Base-by-base conservation (phyloP, 2,888 invertebrate genomes). In the Drosophila mayaguana region DNA sequence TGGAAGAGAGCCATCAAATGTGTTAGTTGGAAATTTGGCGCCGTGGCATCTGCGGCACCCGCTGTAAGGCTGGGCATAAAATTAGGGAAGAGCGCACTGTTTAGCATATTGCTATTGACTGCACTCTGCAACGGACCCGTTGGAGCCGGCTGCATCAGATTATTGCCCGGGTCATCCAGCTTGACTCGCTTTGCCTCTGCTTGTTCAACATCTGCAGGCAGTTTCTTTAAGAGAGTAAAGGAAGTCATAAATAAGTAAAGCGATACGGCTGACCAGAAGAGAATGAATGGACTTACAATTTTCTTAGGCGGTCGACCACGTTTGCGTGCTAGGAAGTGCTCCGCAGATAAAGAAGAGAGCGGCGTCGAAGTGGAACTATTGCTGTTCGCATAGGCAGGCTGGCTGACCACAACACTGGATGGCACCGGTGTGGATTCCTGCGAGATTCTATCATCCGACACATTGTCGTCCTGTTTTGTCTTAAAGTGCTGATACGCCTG, bases 401-500 rank as follows among this genome's bases (percentile, higher is more conserved):
- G 78, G 2, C 6, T 36, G 16, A 12, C 34, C 6, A 11, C 4
- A 16, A 2, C 59, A 3, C 32, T 57, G 3, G 73, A 45, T 11
- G 81, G 50, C 25, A 80, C 83, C 1, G 92, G 82, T 4, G 87
- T 54, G 14, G 72, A 81, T 20, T 92, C 53, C 11, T n/a, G 25
- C 7, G 38, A 53, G 2, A 0, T 20, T 14, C 7, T 3, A 6
- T 74, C 78, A 20, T 75, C 80, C 20, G 36, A 36, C 28, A 8
- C 28, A 28, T 28, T 16, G 16, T 36, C 86, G 4, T 91, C 92
- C 57, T 88, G 90, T 63, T 90, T 91, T 38, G 56, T 64, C 57
- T 92, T 93, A 69, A 89, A 91, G 50, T 91, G 90, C 70, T 92
- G 92, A 78, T 92, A 93, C 0, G 92, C 92, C 66, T 92, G 94